A percentile compares a stretch with the other conserved stretches of the same genome.
Evolutionary conservation across 2,797 vertebrate species (phyloP).

Genomic region (Mormyrops attenuatus): DNA sequence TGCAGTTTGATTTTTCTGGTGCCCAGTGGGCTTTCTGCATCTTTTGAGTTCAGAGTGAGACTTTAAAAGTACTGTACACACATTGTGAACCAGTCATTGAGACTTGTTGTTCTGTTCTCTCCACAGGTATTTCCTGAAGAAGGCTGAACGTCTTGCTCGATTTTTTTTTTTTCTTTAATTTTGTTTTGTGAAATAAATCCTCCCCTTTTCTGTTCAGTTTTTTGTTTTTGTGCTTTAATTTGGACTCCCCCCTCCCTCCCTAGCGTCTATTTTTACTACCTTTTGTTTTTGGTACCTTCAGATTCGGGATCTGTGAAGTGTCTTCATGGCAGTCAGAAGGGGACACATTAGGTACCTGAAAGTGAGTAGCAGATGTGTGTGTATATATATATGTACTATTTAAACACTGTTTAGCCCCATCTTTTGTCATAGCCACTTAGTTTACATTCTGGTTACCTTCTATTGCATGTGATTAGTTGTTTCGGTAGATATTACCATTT

Average conservation of each 20-base stretch:
- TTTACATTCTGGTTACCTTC: not conserved
- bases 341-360: slow-evolving; percentile 71
- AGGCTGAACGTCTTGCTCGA: slow-evolving; percentile 17
- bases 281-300: slow-evolving; percentile 33
- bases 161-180: not conserved
- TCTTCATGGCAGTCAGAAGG: slow-evolving; percentile 66
- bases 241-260: not conserved
- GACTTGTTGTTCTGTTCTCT: slow-evolving; percentile 23
- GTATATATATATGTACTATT: not conserved
- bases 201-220: not conserved
- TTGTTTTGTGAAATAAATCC: slow-evolving; percentile 9
- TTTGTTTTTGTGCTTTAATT: not conserved
- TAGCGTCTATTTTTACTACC: slow-evolving; percentile 20
- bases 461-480: not conserved
- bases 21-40: not conserved
- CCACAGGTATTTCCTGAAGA: slow-evolving; percentile 32
- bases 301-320: slow-evolving; percentile 27
- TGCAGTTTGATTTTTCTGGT: not conserved
- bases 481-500: not conserved
- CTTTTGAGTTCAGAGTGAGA: not conserved
- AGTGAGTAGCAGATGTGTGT: slow-evolving; percentile 45
- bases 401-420: not conserved
- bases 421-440: not conserved
- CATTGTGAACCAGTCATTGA: not conserved
- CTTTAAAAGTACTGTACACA: slow-evolving; percentile 10